Percentiles rank a stretch among this genome's conserved stretches.
Evolutionary conservation across 1,140 invertebrate genomes (phyloP).

Genomic region (Drosophila setifemur): DNA sequence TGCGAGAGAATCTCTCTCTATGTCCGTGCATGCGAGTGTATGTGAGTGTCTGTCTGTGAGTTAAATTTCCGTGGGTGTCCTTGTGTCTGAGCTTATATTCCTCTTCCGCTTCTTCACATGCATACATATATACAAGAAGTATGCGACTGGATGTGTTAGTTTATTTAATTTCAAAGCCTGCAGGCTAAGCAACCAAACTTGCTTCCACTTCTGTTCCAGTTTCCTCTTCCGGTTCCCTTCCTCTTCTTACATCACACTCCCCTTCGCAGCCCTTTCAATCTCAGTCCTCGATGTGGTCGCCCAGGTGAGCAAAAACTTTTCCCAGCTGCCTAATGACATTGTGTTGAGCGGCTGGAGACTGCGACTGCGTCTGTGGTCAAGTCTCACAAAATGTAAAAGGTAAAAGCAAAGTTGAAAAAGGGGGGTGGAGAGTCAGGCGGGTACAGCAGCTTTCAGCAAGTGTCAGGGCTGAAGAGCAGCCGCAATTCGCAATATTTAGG

Average conservation of each 20-base stretch:
- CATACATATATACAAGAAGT: background rate
- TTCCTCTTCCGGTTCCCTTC: slow-evolving; percentile 3
- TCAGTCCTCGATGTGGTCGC: slow-evolving; percentile 8
- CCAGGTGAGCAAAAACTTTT: slow-evolving; percentile 52
- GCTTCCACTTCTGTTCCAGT: slow-evolving; percentile 15
- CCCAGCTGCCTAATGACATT: slow-evolving; percentile 55
- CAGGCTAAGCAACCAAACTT: slow-evolving; percentile 26
- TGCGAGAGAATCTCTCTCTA: slow-evolving; percentile 7
- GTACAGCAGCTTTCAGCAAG: slow-evolving; percentile 24
- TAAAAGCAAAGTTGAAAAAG: background rate
- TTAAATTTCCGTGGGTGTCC: slow-evolving; percentile 56
- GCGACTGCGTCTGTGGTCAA: slow-evolving; percentile 35
- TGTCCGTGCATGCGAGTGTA: slow-evolving; percentile 9
- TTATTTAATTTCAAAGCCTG: slow-evolving; percentile 70
- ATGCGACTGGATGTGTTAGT: slow-evolving; percentile 39
- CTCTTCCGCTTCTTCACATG: background rate
- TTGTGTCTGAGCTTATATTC: background rate
- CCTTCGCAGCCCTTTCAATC: slow-evolving; percentile 7
- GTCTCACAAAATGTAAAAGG: background rate
- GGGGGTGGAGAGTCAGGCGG: background rate
- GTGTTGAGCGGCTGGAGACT: slow-evolving; percentile 10
- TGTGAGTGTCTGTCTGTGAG: slow-evolving; percentile 28
- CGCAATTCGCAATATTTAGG: slow-evolving; percentile 1
- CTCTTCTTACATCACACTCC: too few species aligned
- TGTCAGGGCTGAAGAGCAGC: slow-evolving; percentile 7